A percentile compares a stretch with the other conserved stretches of the same genome.
Evolutionary conservation across 2,113 vertebrate species (phyloP).

Genomic region (Lathamus discolor): DNA sequence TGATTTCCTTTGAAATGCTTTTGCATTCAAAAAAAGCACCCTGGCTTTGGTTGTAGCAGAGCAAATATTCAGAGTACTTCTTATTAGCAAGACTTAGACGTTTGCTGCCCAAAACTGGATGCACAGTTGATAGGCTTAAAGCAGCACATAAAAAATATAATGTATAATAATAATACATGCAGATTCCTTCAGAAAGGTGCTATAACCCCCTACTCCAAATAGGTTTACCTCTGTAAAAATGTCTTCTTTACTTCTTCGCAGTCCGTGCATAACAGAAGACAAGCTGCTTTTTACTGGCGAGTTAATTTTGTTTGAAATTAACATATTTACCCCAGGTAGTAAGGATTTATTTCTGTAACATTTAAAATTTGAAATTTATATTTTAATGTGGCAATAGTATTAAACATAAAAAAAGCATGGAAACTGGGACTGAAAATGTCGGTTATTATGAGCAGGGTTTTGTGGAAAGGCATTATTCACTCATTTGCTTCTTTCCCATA

Average conservation of each 20-base stretch:
- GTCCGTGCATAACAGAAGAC: neutral
- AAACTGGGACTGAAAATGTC: neutral
- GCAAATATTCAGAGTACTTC: neutral
- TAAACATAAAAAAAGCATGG: neutral
- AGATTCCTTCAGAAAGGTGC: neutral
- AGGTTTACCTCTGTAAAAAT: neutral
- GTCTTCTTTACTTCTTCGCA: neutral
- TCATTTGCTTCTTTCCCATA: neutral
- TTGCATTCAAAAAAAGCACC: too few species aligned
- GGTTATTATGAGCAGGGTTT: neutral
- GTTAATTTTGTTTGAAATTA: neutral
- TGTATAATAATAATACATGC: neutral
- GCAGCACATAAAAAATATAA: neutral
- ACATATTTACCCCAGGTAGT: neutral
- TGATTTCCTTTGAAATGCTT: constrained; percentile 10
- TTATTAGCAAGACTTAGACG: neutral
- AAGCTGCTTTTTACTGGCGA: neutral
- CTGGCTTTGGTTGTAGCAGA: neutral
- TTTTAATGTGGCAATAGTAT: neutral
- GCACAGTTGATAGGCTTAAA: neutral
- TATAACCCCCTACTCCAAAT: neutral
- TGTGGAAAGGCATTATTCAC: neutral
- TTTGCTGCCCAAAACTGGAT: neutral
- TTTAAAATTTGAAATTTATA: neutral
- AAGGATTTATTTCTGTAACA: neutral